A percentile compares a stretch with the other conserved stretches of the same genome.
These are phyloP conservation scores for Myotis lucifugus DNA, from an alignment of 2,113 vertebrate species.

Conservation along the genomic window DNA sequence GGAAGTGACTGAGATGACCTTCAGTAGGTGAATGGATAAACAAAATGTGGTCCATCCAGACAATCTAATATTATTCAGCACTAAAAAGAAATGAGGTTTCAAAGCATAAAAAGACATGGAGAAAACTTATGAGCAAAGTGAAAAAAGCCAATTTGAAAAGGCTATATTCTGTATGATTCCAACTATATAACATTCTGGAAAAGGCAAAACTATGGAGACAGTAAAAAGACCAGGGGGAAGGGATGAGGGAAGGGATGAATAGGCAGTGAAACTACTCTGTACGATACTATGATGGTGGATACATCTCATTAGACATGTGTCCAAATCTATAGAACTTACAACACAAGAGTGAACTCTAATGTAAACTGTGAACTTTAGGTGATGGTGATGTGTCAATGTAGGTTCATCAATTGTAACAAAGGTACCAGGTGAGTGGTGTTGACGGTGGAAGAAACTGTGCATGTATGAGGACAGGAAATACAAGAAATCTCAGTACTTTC, in stretches of 20 bases:
- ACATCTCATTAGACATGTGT: fast-evolving
- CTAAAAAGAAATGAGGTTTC: not conserved
- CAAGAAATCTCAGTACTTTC: not conserved
- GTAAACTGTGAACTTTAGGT: not conserved
- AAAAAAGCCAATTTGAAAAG: not conserved
- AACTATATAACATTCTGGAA: not conserved
- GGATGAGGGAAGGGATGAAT: not conserved
- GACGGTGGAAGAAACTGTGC: not conserved
- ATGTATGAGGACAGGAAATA: fast-evolving
- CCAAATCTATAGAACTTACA: not conserved
- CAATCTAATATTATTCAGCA: not conserved
- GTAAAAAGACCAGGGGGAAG: fast-evolving
- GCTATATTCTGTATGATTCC: not conserved
- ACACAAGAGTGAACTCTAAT: not conserved
- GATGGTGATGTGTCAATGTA: not conserved
- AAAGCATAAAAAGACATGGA: not conserved
- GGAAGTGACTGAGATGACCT: not conserved
- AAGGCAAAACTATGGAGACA: not conserved
- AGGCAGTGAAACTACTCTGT: not conserved
- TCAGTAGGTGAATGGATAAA: not conserved
- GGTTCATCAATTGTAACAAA: not conserved
- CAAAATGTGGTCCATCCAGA: not conserved
- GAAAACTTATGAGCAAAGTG: not conserved
- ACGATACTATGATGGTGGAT: not conserved
- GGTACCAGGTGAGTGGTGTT: not conserved